These are phyloP conservation scores for Pogonognathellus flavescens DNA, from an alignment of 1,140 invertebrate species.

Conservation along the genomic window DNA sequence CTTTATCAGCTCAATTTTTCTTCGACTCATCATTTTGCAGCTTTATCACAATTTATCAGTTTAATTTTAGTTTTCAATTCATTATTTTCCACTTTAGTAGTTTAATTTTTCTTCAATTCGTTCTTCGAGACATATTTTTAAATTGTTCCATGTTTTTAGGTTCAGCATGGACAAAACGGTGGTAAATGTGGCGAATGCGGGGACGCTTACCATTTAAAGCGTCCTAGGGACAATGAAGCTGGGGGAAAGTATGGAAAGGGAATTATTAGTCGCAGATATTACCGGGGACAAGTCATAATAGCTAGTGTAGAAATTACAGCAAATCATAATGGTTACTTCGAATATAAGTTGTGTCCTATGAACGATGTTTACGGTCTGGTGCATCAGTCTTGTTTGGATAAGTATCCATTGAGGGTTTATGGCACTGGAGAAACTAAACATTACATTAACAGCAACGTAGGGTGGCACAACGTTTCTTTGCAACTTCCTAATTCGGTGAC, in stretches of 20 bases:
- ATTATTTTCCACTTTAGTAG: too few relatives aligned
- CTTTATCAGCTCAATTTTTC: too few relatives aligned
- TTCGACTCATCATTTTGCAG: too few relatives aligned
- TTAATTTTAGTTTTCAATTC: too few relatives aligned
- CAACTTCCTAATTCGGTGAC: slow-evolving; percentile 63
- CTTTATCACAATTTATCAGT: too few relatives aligned
- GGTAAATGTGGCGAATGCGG: slow-evolving; percentile 73
- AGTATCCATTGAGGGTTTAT: slow-evolving; percentile 71
- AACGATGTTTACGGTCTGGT: slow-evolving; percentile 70
- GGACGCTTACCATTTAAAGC: slow-evolving; percentile 68
- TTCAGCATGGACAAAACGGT: slow-evolving; percentile 61
- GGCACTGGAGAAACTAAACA: slow-evolving; percentile 67
- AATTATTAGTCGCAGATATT: slow-evolving; percentile 69
- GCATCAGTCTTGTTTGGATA: slow-evolving; percentile 83
- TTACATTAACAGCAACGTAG: slow-evolving; percentile 64
- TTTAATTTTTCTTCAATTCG: too few relatives aligned
- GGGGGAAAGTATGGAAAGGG: slow-evolving; percentile 65
- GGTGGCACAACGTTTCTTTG: slow-evolving; percentile 55
- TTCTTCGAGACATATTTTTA: too few relatives aligned
- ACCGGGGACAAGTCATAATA: slow-evolving; percentile 72
- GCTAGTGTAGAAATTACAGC: slow-evolving; percentile 84
- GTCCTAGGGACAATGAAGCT: slow-evolving; percentile 69
- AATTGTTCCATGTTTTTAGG: too few relatives aligned
- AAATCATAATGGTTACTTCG: slow-evolving; percentile 80
- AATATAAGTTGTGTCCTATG: slow-evolving; percentile 85